A percentile compares a stretch with the other conserved stretches of the same genome.
phyloP scores from a whole-genome alignment of 2,797 vertebrate species.

The Ceryle rudis region DNA sequence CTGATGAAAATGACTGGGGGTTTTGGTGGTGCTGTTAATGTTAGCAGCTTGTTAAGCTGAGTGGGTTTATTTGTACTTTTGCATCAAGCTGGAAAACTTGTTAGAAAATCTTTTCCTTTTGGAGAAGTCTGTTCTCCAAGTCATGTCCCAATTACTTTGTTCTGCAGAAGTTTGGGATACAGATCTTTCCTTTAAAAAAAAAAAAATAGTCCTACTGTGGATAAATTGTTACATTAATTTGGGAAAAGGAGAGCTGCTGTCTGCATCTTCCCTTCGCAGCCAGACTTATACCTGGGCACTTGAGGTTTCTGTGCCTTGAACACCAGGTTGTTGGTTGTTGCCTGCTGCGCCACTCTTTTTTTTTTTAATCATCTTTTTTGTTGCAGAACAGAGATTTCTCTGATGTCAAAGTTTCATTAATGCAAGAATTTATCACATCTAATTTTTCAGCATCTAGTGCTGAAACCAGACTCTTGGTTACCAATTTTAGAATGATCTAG shows the following conservation, averaged over 20 bases:
- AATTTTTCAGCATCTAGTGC: background rate
- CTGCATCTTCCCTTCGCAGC: fast-evolving
- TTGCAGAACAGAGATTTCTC: background rate
- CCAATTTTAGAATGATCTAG: background rate
- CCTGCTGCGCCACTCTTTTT: background rate
- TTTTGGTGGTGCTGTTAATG: background rate
- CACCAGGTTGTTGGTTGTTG: background rate
- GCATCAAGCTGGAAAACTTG: background rate
- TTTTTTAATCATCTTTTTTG: background rate
- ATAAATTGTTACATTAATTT: fast-evolving
- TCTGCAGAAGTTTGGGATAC: background rate
- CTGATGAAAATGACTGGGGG: fast-evolving
- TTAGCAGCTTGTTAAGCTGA: background rate
- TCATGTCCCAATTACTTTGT: fast-evolving
- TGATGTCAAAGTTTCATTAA: background rate
- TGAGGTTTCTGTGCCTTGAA: background rate
- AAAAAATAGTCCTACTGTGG: background rate
- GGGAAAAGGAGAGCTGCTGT: background rate
- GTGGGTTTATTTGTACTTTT: background rate
- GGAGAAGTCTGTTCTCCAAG: background rate
- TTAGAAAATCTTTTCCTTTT: background rate
- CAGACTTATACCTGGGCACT: background rate
- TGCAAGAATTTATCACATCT: background rate
- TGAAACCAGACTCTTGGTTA: background rate
- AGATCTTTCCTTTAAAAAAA: background rate